Evolutionary conservation across 2,888 invertebrate species (phyloP).

Genomic region (Hydrotaea diabolus): DNA sequence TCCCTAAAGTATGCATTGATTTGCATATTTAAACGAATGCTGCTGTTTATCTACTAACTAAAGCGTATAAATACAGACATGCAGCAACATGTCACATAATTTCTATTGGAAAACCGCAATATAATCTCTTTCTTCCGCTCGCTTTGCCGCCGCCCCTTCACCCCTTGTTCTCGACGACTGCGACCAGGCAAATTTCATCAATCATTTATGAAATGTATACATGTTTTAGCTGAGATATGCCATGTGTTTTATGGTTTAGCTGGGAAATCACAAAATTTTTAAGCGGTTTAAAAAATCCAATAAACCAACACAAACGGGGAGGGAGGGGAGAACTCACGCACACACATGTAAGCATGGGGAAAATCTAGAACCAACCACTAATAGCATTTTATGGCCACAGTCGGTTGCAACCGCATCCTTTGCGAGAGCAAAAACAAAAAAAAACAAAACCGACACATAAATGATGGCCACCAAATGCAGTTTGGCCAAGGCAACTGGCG

Average conservation of each 20-base stretch:
- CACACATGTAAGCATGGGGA: background rate
- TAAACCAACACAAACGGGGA: background rate
- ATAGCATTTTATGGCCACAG: conserved; percentile 5
- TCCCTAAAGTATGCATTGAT: conserved; percentile 6
- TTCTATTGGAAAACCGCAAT: conserved; percentile 25
- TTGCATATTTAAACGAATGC: background rate
- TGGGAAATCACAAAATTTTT: background rate
- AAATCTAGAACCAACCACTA: background rate
- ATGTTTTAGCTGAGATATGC: background rate
- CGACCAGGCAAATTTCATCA: conserved; percentile 9
- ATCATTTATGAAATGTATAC: conserved; percentile 21
- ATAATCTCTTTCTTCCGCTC: background rate
- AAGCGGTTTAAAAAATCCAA: conserved; percentile 20
- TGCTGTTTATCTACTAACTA: conserved; percentile 19
- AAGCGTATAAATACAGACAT: conserved; percentile 13
- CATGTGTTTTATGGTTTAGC: conserved; percentile 6
- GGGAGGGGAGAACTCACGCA: background rate
- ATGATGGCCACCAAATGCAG: background rate
- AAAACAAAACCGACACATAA: background rate
- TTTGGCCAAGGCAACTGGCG: background rate
- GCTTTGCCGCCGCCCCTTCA: background rate
- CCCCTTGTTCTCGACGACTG: background rate
- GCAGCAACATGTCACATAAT: conserved; percentile 31
- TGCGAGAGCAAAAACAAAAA: background rate
- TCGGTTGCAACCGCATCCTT: background rate